Evolutionary conservation across 2,888 invertebrate genomes (phyloP).

Genomic region (Acheta domesticus): DNA sequence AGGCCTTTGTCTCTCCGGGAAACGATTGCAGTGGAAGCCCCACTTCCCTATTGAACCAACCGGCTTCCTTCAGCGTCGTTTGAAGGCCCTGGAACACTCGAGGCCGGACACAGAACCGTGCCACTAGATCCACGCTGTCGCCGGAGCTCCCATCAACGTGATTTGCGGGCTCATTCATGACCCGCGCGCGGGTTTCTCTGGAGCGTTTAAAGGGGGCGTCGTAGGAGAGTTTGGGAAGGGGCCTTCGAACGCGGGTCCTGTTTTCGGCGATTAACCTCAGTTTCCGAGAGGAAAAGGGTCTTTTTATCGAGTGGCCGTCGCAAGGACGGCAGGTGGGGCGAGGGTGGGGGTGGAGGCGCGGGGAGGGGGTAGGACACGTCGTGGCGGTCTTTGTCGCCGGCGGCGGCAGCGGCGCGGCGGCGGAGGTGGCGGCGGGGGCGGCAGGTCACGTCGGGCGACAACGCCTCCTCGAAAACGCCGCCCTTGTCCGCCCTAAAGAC

Average conservation of each 20-base stretch:
- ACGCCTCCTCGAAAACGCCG: conserved; percentile 1
- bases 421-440: neutral
- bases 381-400: neutral
- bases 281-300: neutral
- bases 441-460: neutral
- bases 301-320: neutral
- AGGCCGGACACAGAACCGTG: too few species aligned
- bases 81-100: too few species aligned
- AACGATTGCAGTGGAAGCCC: too few species aligned
- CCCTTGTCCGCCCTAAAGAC: neutral
- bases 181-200: neutral
- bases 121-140: too few species aligned
- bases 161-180: conserved; percentile 3
- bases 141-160: neutral
- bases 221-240: neutral
- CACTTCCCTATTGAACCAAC: too few species aligned
- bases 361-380: neutral
- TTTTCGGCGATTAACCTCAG: neutral
- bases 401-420: neutral
- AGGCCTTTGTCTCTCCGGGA: neutral
- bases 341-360: neutral
- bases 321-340: neutral
- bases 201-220: neutral
- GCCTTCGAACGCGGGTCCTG: neutral
- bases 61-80: too few species aligned